These are phyloP conservation scores for Oxyruncus cristatus DNA, from an alignment of 2,113 vertebrate genomes.

Conservation along the genomic window DNA sequence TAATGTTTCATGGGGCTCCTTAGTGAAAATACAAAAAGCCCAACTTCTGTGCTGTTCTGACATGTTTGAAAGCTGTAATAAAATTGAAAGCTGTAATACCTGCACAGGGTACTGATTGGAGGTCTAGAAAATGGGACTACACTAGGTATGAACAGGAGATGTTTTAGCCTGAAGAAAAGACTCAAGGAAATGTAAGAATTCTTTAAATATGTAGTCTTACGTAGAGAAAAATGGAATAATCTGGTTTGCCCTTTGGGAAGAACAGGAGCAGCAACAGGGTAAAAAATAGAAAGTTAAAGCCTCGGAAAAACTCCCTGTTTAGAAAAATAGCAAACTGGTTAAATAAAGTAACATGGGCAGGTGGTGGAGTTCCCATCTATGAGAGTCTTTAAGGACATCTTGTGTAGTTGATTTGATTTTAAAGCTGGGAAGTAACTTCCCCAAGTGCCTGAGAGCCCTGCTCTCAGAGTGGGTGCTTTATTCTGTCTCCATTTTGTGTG, in stretches of 20 bases:
- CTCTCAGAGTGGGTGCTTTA: rapidly evolving
- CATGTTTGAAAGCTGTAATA: not conserved
- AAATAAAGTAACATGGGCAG: not conserved
- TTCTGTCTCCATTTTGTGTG: not conserved
- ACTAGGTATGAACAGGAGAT: not conserved
- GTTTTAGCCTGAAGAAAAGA: not conserved
- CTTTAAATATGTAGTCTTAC: not conserved
- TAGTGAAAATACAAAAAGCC: not conserved
- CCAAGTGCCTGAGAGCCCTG: not conserved
- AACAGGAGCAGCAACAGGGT: not conserved
- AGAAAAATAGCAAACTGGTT: not conserved
- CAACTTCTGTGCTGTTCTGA: not conserved
- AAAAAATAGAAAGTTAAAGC: not conserved
- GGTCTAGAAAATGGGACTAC: not conserved
- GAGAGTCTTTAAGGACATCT: not conserved
- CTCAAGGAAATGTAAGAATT: not conserved
- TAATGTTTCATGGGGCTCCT: not conserved
- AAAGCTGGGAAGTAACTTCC: not conserved
- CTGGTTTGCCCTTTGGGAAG: not conserved
- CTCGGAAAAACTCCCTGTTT: not conserved
- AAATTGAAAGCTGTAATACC: not conserved
- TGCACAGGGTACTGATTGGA: not conserved
- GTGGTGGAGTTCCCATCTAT: not conserved
- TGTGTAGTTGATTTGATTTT: not conserved
- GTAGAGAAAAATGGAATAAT: not conserved